These are phyloP conservation scores for Bombylius major DNA, from an alignment of 2,888 invertebrate genomes.

Conservation along the genomic window DNA sequence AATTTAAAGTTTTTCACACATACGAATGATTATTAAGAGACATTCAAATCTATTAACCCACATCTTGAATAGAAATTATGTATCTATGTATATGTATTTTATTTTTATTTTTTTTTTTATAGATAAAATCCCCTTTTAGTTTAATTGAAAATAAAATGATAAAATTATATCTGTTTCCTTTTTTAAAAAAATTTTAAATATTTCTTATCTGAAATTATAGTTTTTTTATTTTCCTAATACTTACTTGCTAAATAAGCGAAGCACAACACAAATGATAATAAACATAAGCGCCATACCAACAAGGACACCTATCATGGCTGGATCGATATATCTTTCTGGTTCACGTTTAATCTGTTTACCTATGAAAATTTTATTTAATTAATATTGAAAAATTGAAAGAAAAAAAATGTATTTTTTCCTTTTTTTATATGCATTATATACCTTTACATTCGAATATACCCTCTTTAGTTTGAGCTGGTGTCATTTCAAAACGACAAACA, in stretches of 20 bases:
- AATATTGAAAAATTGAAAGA: neutral
- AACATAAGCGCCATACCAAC: slow-evolving; percentile 90
- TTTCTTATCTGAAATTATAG: no score
- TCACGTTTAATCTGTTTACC: slow-evolving; percentile 46
- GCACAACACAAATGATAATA: slow-evolving; percentile 82
- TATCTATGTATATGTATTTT: no score
- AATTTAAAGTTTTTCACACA: no score
- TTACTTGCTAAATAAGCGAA: slow-evolving; percentile 85
- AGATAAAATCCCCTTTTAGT: no score
- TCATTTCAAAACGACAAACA: slow-evolving; percentile 66
- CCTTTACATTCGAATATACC: slow-evolving; percentile 63
- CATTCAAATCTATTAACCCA: no score
- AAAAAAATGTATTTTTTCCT: neutral
- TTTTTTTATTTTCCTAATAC: slow-evolving; percentile 17
- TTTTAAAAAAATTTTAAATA: no score
- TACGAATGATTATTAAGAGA: no score
- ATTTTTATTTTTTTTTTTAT: no score
- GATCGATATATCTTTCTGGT: slow-evolving; percentile 61
- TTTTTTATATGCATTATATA: slow-evolving; percentile 23
- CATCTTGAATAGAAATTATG: no score
- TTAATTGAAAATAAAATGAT: no score
- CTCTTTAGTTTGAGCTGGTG: slow-evolving; percentile 53
- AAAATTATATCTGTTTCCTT: no score
- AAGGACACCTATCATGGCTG: slow-evolving; percentile 81
- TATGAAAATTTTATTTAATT: slow-evolving; percentile 12